Base-by-base conservation (phyloP, 2,113 vertebrate species). In the Zosterops lateralis region DNA sequence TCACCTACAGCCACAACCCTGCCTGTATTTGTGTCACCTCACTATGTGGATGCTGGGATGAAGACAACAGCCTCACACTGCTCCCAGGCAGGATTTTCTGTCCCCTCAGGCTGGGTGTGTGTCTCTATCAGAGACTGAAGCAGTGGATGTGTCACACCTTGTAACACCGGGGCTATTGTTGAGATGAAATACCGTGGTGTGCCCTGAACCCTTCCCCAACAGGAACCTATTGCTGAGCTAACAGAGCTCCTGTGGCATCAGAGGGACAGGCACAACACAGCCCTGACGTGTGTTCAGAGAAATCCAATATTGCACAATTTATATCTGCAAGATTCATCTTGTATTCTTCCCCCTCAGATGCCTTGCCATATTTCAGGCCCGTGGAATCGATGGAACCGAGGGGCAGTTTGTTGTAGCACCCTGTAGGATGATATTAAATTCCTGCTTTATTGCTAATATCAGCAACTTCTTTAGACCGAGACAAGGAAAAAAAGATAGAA, bases 391-490 rank as follows among this genome's bases (percentile, higher is more conserved):
- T 89, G 90, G 72, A 84, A 87, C 66, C 32, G 42, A 65, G 29
- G 54, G 50, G 75, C 34, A 90, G 83, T 84, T 79, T 79, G 92
- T 95, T 38, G 66, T 50, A 79, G 66, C 60, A 34, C 54, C 89
- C 86, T 82, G 93, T 70, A 75, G 87, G 66, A 95, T 72, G 61
- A 91, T 92, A 96, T 94, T 94, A 94, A 94, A 95, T 92, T 72
- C 71, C 60, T 89, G 66, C 68, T 84, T 81, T 95, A 84, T 93
- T 95, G 91, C 67, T 92, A 78, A 40, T 67, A 83, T 95, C 96
- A 97, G 94, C 95, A 95, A 71, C 72, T 85, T 87, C 84, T 91
- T 74, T 81, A 84, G 79, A 42, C 40, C 36, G 84, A 85, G 91
- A 93, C 70, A 89, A 89, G 91, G 67, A 72, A 79, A 78, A 78